phyloP scores from a whole-genome alignment of 2,797 vertebrate species.

The Pangasius sanitwongsei region DNA sequence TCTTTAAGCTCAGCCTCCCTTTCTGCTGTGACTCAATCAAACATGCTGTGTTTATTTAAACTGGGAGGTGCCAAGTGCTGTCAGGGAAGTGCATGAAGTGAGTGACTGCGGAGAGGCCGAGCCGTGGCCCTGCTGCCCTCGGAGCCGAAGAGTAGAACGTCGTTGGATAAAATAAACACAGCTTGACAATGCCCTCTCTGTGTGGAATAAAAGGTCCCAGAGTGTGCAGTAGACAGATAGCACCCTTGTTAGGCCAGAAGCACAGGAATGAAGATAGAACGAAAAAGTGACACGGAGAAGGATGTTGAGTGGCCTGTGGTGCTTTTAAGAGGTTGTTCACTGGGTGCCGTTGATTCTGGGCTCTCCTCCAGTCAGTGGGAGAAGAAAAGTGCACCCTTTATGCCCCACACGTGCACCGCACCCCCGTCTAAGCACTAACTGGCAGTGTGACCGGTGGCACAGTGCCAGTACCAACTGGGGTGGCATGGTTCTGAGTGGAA shows the following conservation, averaged over 20 bases:
- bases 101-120: conserved; percentile 29
- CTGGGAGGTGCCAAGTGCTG: conserved; percentile 49
- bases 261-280: conserved; percentile 1
- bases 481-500: conserved; percentile 32
- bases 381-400: conserved; percentile 16
- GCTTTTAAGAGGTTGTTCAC: conserved; percentile 16
- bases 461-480: conserved; percentile 50
- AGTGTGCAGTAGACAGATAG: conserved; percentile 35
- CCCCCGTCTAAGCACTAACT: conserved; percentile 38
- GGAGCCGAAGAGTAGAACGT: conserved; percentile 26
- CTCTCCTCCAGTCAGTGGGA: conserved; percentile 30
- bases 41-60: conserved; percentile 51
- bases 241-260: conserved; percentile 1
- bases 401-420: background rate
- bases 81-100: conserved; percentile 30
- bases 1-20: background rate
- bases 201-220: conserved; percentile 36
- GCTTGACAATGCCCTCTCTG: conserved; percentile 44
- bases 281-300: background rate
- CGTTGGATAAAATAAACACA: conserved; percentile 49
- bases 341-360: conserved; percentile 20
- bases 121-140: conserved; percentile 32
- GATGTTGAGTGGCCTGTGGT: background rate
- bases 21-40: conserved; percentile 35
- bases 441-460: conserved; percentile 45